Percentiles rank a stretch among this genome's conserved stretches.
phyloP scores from a whole-genome alignment of 2,797 vertebrate species.

The Lepus oiostolus region DNA sequence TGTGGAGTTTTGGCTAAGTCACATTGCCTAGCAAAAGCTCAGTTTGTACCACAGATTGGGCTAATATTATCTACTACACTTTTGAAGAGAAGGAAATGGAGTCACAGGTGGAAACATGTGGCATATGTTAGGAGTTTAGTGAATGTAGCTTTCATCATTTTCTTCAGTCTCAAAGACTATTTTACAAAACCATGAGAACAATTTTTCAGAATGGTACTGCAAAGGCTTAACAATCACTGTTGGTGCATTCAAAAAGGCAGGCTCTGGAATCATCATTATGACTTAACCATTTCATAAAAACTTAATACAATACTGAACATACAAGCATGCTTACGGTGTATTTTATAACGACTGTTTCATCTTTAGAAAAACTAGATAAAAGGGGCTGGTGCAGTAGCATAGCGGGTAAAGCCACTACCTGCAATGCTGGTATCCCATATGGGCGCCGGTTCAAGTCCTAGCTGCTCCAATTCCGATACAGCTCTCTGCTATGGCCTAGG shows the following conservation, averaged over 20 bases:
- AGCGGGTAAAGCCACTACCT: too few species aligned
- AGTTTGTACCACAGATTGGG: not conserved
- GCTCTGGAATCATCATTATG: too few species aligned
- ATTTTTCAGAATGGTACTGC: not conserved
- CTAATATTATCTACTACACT: not conserved
- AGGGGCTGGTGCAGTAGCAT: too few species aligned
- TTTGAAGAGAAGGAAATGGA: not conserved
- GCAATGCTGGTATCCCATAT: too few species aligned
- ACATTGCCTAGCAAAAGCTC: not conserved
- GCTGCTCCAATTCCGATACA: too few species aligned
- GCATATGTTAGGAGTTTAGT: not conserved
- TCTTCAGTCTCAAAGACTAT: not conserved
- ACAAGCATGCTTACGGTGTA: not conserved
- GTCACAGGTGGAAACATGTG: slow-evolving; percentile 25
- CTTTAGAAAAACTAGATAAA: not conserved
- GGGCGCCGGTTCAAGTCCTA: too few species aligned
- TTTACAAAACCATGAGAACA: not conserved
- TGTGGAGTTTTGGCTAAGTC: slow-evolving; percentile 1
- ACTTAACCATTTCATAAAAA: not conserved
- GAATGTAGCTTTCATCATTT: not conserved
- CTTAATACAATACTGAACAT: not conserved
- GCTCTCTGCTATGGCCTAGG: too few species aligned
- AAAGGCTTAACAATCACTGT: not conserved
- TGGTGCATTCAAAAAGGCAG: not conserved
- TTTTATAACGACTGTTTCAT: not conserved